phyloP scores from a whole-genome alignment of 2,888 invertebrate species.

The Dichetophora obliterata region DNA sequence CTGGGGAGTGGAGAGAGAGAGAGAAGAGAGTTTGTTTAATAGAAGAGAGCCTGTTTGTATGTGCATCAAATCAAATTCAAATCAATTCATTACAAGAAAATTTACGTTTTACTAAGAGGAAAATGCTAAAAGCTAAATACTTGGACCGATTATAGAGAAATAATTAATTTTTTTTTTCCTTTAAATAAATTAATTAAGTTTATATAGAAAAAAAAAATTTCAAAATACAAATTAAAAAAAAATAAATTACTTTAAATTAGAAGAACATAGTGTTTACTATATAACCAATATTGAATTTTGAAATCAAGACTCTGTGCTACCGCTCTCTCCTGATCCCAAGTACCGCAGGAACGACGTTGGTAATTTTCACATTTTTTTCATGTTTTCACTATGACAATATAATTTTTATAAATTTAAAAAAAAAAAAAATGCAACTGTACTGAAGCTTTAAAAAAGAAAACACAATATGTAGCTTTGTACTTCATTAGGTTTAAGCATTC shows the following conservation, averaged over 20 bases:
- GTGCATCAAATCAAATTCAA: conserved; percentile 35
- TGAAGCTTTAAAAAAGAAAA: not conserved
- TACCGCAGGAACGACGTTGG: conserved; percentile 52
- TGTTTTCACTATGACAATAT: not conserved
- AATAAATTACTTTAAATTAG: conserved; percentile 43
- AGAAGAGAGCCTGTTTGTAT: conserved; percentile 61
- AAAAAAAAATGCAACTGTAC: not conserved
- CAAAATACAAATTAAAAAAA: conserved; percentile 46
- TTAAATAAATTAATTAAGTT: conserved; percentile 23
- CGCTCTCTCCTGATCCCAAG: conserved; percentile 71
- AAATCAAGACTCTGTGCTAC: conserved; percentile 64
- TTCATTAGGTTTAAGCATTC: conserved; percentile 61
- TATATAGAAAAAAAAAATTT: conserved; percentile 39
- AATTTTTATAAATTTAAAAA: conserved; percentile 1
- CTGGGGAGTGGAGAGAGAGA: conserved; percentile 76
- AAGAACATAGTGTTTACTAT: conserved; percentile 41
- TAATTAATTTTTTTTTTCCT: conserved; percentile 14
- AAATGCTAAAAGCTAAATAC: conserved; percentile 39
- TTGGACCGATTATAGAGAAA: conserved; percentile 29
- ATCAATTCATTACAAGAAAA: conserved; percentile 24
- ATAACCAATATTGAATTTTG: conserved; percentile 44
- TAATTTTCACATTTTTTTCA: not conserved
- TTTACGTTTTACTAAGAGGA: conserved; percentile 37
- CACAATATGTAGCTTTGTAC: not conserved
- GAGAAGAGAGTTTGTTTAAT: conserved; percentile 58